Percentiles rank a stretch among this genome's conserved stretches.
Evolutionary conservation across 2,888 invertebrate species (phyloP).

Genomic region (Aromia moschata): DNA sequence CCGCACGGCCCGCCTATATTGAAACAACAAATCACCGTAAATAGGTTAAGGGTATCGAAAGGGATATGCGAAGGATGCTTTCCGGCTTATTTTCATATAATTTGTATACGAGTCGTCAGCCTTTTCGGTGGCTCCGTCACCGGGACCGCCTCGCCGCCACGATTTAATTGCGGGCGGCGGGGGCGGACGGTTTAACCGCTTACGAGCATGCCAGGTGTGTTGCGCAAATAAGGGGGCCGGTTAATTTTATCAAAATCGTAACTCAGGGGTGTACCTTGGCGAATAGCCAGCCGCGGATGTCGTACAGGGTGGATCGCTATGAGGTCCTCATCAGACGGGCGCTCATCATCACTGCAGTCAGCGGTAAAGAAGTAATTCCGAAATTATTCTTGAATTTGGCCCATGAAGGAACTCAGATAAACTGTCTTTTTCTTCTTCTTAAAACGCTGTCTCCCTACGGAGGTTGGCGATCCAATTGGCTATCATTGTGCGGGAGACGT

Average conservation of each 20-base stretch:
- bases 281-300: too few species aligned
- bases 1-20: conserved; percentile 24
- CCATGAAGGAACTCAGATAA: too few species aligned
- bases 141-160: background rate
- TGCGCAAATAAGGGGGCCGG: background rate
- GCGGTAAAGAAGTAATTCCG: too few species aligned
- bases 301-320: too few species aligned
- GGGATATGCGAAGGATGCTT: conserved; percentile 26
- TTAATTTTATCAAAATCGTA: background rate
- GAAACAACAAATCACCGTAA: conserved; percentile 33
- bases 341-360: too few species aligned
- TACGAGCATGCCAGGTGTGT: conserved; percentile 11
- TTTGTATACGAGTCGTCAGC: conserved; percentile 27
- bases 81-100: conserved; percentile 29
- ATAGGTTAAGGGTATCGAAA: conserved; percentile 32
- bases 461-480: too few species aligned
- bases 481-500: too few species aligned
- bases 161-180: conserved; percentile 12
- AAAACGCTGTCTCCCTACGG: too few species aligned
- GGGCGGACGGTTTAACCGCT: conserved; percentile 12
- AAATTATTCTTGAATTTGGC: too few species aligned
- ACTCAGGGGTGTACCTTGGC: background rate
- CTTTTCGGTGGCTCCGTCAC: conserved; percentile 19
- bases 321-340: too few species aligned
- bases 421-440: too few species aligned